phyloP scores from a whole-genome alignment of 1,140 invertebrate genomes.

The Monochamus saltuarius region DNA sequence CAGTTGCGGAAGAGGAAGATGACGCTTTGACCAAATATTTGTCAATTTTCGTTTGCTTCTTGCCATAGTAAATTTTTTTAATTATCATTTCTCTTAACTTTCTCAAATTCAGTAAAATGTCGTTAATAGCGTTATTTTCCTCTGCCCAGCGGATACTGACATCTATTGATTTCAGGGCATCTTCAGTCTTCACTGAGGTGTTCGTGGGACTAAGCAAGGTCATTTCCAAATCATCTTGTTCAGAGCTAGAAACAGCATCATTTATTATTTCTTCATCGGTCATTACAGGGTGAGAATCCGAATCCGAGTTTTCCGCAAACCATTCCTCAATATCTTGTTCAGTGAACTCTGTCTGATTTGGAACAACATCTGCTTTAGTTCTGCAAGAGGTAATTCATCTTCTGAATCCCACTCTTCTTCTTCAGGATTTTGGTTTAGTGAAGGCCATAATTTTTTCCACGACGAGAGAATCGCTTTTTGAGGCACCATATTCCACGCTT shows the following conservation, averaged over 20 bases:
- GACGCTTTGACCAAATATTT: no score
- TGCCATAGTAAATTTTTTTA: neutral
- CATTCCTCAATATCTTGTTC: slow-evolving; percentile 36
- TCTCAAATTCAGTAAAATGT: slow-evolving; percentile 39
- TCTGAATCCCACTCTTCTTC: slow-evolving; percentile 20
- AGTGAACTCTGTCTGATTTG: slow-evolving; percentile 15
- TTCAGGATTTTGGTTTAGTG: slow-evolving; percentile 5
- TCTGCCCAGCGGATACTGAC: slow-evolving; percentile 40
- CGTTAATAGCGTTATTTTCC: slow-evolving; percentile 43
- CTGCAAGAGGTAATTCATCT: neutral
- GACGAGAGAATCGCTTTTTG: neutral
- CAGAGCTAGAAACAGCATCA: neutral
- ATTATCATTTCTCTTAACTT: slow-evolving; percentile 39
- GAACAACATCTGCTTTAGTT: neutral
- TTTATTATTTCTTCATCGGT: slow-evolving; percentile 40
- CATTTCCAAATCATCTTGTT: no score
- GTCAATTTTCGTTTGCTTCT: no score
- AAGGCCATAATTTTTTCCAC: neutral
- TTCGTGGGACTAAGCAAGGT: neutral
- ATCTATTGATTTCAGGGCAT: slow-evolving; percentile 30
- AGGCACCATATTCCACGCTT: neutral
- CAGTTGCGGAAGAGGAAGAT: no score
- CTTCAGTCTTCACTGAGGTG: slow-evolving; percentile 24
- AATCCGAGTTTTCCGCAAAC: slow-evolving; percentile 35
- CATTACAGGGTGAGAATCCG: slow-evolving; percentile 37